Percentiles rank a stretch among this genome's conserved stretches.
These are phyloP conservation scores for Fregetta grallaria DNA, from an alignment of 2,113 vertebrate species.

Conservation along the genomic window DNA sequence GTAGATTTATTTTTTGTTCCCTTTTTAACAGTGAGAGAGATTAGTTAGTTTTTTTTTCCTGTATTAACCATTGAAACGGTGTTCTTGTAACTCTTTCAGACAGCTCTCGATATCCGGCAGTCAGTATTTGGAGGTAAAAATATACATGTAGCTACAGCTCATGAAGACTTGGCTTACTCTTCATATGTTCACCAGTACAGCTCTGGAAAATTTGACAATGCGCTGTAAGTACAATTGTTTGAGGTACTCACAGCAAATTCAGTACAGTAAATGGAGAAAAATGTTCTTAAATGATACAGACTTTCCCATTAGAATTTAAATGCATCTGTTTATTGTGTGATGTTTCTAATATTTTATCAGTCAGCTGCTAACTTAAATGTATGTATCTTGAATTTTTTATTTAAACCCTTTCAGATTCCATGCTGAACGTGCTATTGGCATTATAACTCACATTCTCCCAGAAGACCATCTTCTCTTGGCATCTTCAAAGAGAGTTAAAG, in stretches of 20 bases:
- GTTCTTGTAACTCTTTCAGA: slow-evolving; percentile 72
- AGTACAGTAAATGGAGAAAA: background rate
- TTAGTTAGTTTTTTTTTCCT: accelerated
- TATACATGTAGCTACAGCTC: slow-evolving; percentile 97
- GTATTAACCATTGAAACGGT: background rate
- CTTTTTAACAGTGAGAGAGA: background rate
- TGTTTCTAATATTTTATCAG: background rate
- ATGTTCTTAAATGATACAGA: background rate
- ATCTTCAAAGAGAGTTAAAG: slow-evolving; percentile 99
- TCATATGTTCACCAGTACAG: slow-evolving; percentile 99
- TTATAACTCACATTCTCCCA: slow-evolving; percentile 98
- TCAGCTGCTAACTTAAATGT: background rate
- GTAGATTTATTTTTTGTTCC: too few relatives aligned
- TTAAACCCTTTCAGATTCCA: slow-evolving; percentile 85
- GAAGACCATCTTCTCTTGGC: slow-evolving; percentile 98
- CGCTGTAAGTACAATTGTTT: slow-evolving; percentile 85
- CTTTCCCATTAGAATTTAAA: background rate
- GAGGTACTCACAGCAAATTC: background rate
- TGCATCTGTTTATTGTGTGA: background rate
- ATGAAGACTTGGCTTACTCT: slow-evolving; percentile 97
- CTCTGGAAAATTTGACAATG: slow-evolving; percentile 98
- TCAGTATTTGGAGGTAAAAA: slow-evolving; percentile 99
- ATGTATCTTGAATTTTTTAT: background rate
- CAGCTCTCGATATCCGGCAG: slow-evolving; percentile 96
- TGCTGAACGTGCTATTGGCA: slow-evolving; percentile 98